Evolutionary conservation across 2,113 vertebrate species (phyloP), one percentile per base, ranked within the genome.

Genomic region (Lagopus muta): DNA sequence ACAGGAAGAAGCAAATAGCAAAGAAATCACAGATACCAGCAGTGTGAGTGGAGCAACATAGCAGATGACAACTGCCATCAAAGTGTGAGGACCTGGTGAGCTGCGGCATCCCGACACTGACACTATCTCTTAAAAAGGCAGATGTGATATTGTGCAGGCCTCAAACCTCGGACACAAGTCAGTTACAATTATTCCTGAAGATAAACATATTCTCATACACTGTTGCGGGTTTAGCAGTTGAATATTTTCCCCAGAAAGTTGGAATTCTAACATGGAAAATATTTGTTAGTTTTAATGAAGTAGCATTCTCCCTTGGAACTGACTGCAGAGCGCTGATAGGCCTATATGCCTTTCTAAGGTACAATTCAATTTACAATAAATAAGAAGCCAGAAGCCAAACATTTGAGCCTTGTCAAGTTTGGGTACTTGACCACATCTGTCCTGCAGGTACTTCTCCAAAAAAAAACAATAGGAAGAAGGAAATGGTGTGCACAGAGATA

Each of bases 211-310:
- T 78, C 57, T 87, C 38, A 13, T 3, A 84, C 50, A n/a, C 58
- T 62, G 61, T 45, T 42, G 82, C 76, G 82, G 64, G 54, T 30
- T 86, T 86, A 86, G 69, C 82, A 93, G n/a, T 55, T n/a, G 7
- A 25, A 20, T 66, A 14, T 78, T 92, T 88, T 89, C 89, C 72
- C 83, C 80, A 50, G 72, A 77, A 93, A 80, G 83, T 8, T 93
- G 83, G 76, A 95, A 76, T 50, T 65, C 11, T 83, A 92, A 73
- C 45, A 92, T 80, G 91, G 75, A 57, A 47, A 30, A 0, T 70
- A 50, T 75, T 82, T 86, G 72, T 48, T 72, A 70, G 55, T 80
- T 93, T 88, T 65, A 88, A 40, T 86, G 43, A 76, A 93, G 58
- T 43, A 50, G 30, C 34, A 47, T 65, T 52, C 28, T 85, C 62